Percentiles rank a stretch among this genome's conserved stretches.
These are phyloP conservation scores for Dinomys branickii DNA, from an alignment of 2,113 vertebrate genomes.

Conservation along the genomic window DNA sequence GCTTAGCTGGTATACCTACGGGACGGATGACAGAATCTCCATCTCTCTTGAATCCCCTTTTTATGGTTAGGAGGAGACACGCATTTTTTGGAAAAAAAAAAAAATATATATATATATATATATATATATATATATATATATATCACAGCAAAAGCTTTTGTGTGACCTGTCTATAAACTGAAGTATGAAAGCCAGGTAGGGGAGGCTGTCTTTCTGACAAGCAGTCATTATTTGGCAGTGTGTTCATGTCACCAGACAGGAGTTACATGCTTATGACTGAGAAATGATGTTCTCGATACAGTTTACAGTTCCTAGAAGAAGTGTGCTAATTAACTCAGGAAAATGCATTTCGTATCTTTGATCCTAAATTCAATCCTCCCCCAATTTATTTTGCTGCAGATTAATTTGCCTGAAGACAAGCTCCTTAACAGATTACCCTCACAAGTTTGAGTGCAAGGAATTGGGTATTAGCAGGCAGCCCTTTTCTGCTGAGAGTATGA, in stretches of 20 bases:
- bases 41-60: constrained; percentile 25
- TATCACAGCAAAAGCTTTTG: constrained; percentile 73
- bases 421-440: neutral
- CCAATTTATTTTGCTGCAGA: constrained; percentile 55
- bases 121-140: neutral
- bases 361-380: constrained; percentile 54
- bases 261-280: constrained; percentile 54
- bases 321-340: constrained; percentile 64
- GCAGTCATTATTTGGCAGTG: constrained; percentile 74
- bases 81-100: neutral
- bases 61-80: constrained; percentile 65
- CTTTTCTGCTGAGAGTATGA: constrained; percentile 9
- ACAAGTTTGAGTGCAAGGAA: neutral
- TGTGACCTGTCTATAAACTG: constrained; percentile 81
- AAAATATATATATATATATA: no score
- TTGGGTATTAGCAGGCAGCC: neutral
- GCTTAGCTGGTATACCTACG: constrained; percentile 70
- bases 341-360: constrained; percentile 48
- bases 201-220: constrained; percentile 81
- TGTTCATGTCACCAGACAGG: constrained; percentile 72
- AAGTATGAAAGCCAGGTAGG: constrained; percentile 70
- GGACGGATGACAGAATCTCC: constrained; percentile 66
- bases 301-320: constrained; percentile 60
- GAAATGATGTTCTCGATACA: constrained; percentile 37
- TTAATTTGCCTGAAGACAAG: constrained; percentile 56